phyloP scores from a whole-genome alignment of 2,888 invertebrate genomes.

The Cephus sareptanus region DNA sequence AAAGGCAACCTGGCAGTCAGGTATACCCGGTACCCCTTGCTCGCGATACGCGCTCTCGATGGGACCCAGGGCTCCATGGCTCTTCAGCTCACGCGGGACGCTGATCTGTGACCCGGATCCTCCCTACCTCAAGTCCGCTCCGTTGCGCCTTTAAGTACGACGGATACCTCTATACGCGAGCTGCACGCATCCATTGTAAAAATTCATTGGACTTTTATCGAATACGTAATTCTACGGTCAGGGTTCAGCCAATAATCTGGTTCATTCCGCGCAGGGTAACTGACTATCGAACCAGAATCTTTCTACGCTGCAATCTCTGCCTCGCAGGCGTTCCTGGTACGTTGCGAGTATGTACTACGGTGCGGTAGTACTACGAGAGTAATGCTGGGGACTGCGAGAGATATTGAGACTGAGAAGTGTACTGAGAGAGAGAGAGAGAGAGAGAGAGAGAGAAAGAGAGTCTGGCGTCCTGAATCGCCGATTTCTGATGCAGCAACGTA shows the following conservation, averaged over 20 bases:
- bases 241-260: slow-evolving; percentile 61
- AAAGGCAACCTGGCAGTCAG: slow-evolving; percentile 27
- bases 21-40: slow-evolving; percentile 51
- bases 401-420: background rate
- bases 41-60: slow-evolving; percentile 64
- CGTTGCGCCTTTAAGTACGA: slow-evolving; percentile 9
- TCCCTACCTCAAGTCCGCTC: slow-evolving; percentile 58
- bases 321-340: slow-evolving; percentile 11
- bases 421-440: background rate
- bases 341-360: background rate
- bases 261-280: slow-evolving; percentile 44
- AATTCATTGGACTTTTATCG: slow-evolving; percentile 48
- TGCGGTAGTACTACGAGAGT: background rate
- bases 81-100: slow-evolving; percentile 57
- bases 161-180: slow-evolving; percentile 29
- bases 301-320: slow-evolving; percentile 30
- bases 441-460: background rate
- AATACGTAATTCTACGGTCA: slow-evolving; percentile 60
- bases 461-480: slow-evolving; percentile 30
- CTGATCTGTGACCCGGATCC: slow-evolving; percentile 66
- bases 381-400: background rate
- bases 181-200: slow-evolving; percentile 42
- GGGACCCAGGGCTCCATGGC: slow-evolving; percentile 49
- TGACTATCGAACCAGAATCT: slow-evolving; percentile 37
- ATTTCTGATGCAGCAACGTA: slow-evolving; percentile 44